Conservation (phyloP, 2,797 vertebrate species). For the Hippoglossus hippoglossus region DNA sequence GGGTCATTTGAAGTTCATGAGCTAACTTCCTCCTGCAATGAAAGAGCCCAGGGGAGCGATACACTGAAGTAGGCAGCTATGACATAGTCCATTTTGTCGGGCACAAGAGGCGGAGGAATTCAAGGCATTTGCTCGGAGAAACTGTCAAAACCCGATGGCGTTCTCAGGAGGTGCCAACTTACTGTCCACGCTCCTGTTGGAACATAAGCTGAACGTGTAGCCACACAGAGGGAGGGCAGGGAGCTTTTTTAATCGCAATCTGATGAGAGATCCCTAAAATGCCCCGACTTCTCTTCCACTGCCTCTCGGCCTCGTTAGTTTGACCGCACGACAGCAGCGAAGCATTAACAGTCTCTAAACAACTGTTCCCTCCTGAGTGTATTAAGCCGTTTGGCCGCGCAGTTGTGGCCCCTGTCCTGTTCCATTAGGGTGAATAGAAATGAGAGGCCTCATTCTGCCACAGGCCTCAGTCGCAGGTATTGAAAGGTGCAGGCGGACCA, state of each 20-base stretch:
- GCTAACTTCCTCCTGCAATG: constrained; percentile 60
- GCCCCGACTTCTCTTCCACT: constrained; percentile 29
- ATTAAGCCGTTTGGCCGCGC: not conserved
- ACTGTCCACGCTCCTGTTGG: constrained; percentile 62
- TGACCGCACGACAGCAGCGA: constrained; percentile 4
- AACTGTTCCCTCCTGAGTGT: constrained; percentile 9
- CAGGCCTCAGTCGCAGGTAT: constrained; percentile 42
- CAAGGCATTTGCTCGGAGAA: constrained; percentile 66
- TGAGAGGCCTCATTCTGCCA: constrained; percentile 17
- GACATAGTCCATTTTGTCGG: constrained; percentile 45
- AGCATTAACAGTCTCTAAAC: constrained; percentile 15
- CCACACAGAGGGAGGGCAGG: constrained; percentile 16
- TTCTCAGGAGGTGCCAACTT: constrained; percentile 72
- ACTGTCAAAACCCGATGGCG: constrained; percentile 60
- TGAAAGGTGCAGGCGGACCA: constrained; percentile 40
- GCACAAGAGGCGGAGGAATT: constrained; percentile 71
- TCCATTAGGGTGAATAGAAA: not conserved
- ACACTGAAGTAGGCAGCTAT: constrained; percentile 44
- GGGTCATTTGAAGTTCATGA: constrained; percentile 77
- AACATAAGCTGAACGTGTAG: constrained; percentile 64
- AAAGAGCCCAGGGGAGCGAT: constrained; percentile 48
- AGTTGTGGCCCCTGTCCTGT: constrained; percentile 4
- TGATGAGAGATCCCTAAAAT: constrained; percentile 71
- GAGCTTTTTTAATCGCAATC: constrained; percentile 67
- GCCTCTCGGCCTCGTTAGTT: constrained; percentile 1